A percentile compares a stretch with the other conserved stretches of the same genome.
These are phyloP conservation scores for Gymnogyps californianus DNA, from an alignment of 2,113 vertebrate species.

Conservation along the genomic window DNA sequence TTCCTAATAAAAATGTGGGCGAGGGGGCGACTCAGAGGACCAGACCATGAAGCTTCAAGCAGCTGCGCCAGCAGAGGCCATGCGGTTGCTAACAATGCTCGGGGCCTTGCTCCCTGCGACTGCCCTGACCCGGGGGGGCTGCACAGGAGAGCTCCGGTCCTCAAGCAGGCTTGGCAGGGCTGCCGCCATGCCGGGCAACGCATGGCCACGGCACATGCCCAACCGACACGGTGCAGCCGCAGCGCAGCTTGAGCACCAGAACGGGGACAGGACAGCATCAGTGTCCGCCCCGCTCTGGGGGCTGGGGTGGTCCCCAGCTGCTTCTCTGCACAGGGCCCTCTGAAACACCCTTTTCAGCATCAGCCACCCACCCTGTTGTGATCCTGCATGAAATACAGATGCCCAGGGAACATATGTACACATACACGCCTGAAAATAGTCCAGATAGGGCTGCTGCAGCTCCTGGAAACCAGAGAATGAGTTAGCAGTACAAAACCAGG, in stretches of 20 bases:
- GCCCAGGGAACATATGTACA: neutral
- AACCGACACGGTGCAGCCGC: fast-evolving
- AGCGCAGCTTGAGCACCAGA: neutral
- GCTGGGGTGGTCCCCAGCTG: neutral
- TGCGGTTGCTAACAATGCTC: neutral
- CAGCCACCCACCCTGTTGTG: neutral
- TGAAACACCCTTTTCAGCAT: neutral
- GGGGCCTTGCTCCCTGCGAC: neutral
- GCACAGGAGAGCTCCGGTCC: neutral
- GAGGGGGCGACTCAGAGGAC: neutral
- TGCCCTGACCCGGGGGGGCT: fast-evolving
- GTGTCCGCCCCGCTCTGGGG: fast-evolving
- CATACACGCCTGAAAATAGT: neutral
- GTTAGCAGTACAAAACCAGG: neutral
- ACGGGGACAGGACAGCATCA: no score
- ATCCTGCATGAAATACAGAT: no score
- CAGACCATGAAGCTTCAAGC: neutral
- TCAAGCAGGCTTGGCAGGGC: neutral
- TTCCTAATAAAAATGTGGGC: neutral
- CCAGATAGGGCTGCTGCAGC: neutral
- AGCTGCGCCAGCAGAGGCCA: neutral
- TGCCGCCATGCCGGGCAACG: neutral
- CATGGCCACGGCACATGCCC: fast-evolving
- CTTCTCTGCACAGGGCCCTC: neutral
- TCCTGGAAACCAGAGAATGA: neutral